Evolutionary conservation across 30 jellyfish, hydroid and myxozoan species (phyloP).

Genomic region (Cassiopea xamachana): DNA sequence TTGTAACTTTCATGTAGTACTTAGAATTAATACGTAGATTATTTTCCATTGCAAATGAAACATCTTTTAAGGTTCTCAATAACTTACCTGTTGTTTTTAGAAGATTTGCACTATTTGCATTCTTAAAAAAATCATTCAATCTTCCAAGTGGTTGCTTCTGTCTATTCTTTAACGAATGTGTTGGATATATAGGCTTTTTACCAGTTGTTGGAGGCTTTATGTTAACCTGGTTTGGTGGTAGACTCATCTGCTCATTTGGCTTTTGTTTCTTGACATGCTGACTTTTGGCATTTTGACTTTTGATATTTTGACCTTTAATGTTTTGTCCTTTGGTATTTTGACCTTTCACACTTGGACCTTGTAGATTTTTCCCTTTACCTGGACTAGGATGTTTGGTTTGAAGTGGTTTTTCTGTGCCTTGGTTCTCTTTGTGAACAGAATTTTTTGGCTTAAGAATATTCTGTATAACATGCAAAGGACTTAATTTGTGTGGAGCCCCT

Average conservation of each 20-base stretch:
- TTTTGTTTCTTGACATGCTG: neutral
- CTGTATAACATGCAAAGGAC: constrained; percentile 28
- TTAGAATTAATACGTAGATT: no score
- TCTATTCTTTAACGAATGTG: constrained; percentile 3
- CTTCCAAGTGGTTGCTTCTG: constrained; percentile 20
- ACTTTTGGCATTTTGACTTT: neutral
- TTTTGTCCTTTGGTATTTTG: neutral
- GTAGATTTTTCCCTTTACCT: neutral
- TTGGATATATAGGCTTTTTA: neutral
- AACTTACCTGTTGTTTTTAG: constrained; percentile 40
- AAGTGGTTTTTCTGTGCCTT: neutral
- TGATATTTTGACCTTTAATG: neutral
- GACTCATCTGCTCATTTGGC: neutral
- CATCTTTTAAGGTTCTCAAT: no score
- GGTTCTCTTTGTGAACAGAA: neutral
- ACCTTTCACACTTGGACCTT: neutral
- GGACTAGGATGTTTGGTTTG: neutral
- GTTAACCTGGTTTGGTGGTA: constrained; percentile 14
- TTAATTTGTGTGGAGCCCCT: constrained; percentile 21
- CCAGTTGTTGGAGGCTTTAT: constrained; percentile 23
- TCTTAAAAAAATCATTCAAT: constrained; percentile 60
- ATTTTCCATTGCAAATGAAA: neutral
- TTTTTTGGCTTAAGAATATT: constrained; percentile 21
- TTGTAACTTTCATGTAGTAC: no score
- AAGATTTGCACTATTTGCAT: constrained; percentile 3